A percentile compares a stretch with the other conserved stretches of the same genome.
Conservation (phyloP, 2,113 vertebrate genomes). For the Saiga tatarica region DNA sequence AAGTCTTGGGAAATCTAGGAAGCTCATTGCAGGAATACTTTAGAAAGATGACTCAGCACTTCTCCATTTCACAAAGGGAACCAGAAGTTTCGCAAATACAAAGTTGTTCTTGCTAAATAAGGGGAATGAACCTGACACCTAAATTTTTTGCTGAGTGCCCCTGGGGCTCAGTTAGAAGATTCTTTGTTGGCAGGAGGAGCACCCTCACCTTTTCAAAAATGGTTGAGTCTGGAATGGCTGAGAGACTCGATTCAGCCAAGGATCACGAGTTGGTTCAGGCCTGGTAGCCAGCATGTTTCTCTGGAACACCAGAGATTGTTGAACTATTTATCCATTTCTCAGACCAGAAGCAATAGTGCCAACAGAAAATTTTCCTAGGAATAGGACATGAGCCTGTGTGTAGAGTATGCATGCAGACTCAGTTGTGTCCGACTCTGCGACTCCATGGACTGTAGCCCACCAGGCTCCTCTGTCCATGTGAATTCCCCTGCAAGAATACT, state of each 20-base stretch:
- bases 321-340: neutral
- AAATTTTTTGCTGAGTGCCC: neutral
- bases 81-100: conserved; percentile 37
- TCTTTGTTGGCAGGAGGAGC: neutral
- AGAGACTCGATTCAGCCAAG: neutral
- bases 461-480: neutral
- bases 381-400: neutral
- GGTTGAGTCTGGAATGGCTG: neutral
- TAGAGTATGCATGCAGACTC: neutral
- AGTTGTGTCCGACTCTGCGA: neutral
- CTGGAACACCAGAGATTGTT: neutral
- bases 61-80: conserved; percentile 46
- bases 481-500: neutral
- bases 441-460: neutral
- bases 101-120: neutral
- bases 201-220: neutral
- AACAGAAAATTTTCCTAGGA: neutral
- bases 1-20: conserved; percentile 61
- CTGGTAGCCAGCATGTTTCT: neutral
- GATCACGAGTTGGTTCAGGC: neutral
- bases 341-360: neutral
- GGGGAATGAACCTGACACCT: neutral
- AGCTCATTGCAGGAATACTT: conserved; percentile 20
- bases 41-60: conserved; percentile 32
- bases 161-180: neutral